Base-by-base conservation (phyloP, 2,888 invertebrate genomes). In the Zaprionus obscuricornis region DNA sequence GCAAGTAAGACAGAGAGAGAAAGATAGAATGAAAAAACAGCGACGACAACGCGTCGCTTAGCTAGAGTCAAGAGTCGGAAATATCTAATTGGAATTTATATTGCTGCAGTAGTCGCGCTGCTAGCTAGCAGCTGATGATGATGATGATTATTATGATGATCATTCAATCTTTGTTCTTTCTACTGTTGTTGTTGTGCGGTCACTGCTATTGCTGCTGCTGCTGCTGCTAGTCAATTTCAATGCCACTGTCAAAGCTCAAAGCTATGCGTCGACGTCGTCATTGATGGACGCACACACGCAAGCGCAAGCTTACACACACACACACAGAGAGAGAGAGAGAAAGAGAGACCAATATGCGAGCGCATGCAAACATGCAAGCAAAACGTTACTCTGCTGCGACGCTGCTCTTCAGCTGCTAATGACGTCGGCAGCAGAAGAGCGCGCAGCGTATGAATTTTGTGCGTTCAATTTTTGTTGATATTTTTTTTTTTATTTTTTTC, bases 161-260 rank as follows among this genome's bases (percentile, higher is more conserved):
- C 58, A 29, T 31, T 45, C 22, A 16, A 27, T 49, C 8, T 16
- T 10, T 14, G 33, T 37, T 45, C 11, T 26, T 33, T 51, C 34
- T 52, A 18, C 34, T 60, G 37, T 20, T 34, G 40, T 24, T 57
- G 50, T 43, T 46, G 52, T 57, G 49, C 49, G 39, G 39, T 46
- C 13, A 34, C 17, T 17, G 33, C 11, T 29, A 31, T 13, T 18
- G 40, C 43, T 31, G 27, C 29, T 11, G 45, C n/a, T 24, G 39
- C 7, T 29, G 29, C 34, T 46, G 36, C 29, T 52, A 20, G 36
- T n/a, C 39, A 57, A 56, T 83, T 75, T 83, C 84, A 77, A 81
- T 84, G 77, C 81, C 84, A 84, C 47, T 76, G 77, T 59, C 77
- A 84, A 58, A 66, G 81, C 49, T 63, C 45, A 33, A 36, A 22